A percentile compares a stretch with the other conserved stretches of the same genome.
These are phyloP conservation scores for Aphrocallistes beatrix DNA, from an alignment of 37 sponge, comb jelly and placozoan genomes.

Conservation along the genomic window DNA sequence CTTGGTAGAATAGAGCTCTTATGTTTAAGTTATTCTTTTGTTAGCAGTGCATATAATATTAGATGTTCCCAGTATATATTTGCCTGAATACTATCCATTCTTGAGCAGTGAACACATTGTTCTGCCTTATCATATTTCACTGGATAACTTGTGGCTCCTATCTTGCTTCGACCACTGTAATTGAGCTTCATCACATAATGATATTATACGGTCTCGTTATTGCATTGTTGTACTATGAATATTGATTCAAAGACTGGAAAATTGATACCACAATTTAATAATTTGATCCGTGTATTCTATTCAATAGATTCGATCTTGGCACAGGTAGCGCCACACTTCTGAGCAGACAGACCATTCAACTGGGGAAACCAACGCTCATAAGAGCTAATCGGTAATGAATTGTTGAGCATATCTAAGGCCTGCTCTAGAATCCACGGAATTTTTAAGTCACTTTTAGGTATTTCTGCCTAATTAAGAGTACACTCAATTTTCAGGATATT, in stretches of 20 bases:
- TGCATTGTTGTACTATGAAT: neutral
- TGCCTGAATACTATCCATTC: neutral
- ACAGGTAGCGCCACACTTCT: neutral
- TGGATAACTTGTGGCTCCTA: too few relatives aligned
- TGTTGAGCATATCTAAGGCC: too few relatives aligned
- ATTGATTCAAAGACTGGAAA: neutral
- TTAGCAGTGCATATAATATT: neutral
- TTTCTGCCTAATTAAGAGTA: too few relatives aligned
- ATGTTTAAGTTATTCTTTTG: too few relatives aligned
- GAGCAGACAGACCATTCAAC: neutral
- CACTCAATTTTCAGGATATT: too few relatives aligned
- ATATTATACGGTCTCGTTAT: neutral
- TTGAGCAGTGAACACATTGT: neutral
- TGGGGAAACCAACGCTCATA: slow-evolving; percentile 2
- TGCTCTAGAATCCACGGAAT: too few relatives aligned
- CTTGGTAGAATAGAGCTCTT: too few relatives aligned
- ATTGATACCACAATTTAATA: neutral
- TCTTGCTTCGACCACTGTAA: neutral
- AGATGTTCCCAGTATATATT: neutral
- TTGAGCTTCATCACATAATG: neutral
- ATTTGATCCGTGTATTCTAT: too few relatives aligned
- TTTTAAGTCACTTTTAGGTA: too few relatives aligned
- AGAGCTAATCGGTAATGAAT: neutral
- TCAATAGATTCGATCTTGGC: slow-evolving; percentile 1
- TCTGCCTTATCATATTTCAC: slow-evolving; percentile 13